These are phyloP conservation scores for Lagorchestes hirsutus DNA, from an alignment of 2,797 vertebrate genomes.

Conservation along the genomic window DNA sequence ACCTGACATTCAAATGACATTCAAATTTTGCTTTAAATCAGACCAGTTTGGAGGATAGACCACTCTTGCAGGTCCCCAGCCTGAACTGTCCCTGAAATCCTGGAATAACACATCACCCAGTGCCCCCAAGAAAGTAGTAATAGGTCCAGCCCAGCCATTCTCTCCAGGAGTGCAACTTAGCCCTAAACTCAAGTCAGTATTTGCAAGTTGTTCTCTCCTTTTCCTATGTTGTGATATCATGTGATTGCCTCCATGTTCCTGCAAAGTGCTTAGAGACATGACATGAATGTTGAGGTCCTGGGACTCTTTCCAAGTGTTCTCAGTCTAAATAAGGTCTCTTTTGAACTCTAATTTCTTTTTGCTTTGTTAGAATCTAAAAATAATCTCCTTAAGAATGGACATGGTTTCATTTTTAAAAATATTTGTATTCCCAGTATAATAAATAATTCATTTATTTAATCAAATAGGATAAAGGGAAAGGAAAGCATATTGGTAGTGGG, in stretches of 20 bases:
- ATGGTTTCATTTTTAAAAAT: neutral
- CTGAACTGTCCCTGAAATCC: too few relatives aligned
- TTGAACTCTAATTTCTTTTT: neutral
- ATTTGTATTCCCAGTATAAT: neutral
- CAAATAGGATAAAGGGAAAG: neutral
- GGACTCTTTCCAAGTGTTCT: neutral
- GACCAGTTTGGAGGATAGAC: too few relatives aligned
- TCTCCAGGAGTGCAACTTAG: too few relatives aligned
- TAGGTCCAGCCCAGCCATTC: too few relatives aligned
- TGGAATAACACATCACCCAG: too few relatives aligned
- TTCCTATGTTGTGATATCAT: neutral
- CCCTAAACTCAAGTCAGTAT: neutral
- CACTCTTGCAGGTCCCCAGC: too few relatives aligned
- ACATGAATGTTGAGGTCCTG: neutral
- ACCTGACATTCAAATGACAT: too few relatives aligned
- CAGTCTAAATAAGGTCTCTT: neutral
- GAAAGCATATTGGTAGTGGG: neutral
- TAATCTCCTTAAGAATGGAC: neutral
- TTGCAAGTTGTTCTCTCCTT: neutral
- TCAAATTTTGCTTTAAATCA: too few relatives aligned
- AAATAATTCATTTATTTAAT: neutral
- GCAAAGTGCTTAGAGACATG: neutral
- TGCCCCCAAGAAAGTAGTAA: too few relatives aligned
- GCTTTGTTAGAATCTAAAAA: neutral
- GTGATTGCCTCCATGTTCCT: neutral